These are phyloP conservation scores for Panagrolaimus sp. DNA, from an alignment of 1,140 invertebrate genomes.

Conservation along the genomic window DNA sequence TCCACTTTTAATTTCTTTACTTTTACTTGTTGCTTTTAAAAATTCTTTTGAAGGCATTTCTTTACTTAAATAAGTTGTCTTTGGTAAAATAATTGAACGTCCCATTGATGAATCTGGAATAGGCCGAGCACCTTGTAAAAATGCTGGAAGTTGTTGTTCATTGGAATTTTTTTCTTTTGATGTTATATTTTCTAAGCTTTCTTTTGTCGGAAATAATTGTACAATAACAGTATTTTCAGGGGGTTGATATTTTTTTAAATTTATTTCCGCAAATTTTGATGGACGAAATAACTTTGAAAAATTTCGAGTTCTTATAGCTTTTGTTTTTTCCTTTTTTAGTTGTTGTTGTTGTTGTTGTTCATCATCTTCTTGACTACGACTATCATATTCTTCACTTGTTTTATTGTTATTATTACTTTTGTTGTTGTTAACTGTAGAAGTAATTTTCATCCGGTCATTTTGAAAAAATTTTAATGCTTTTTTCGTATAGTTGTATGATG, in stretches of 20 bases:
- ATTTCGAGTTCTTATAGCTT: not conserved
- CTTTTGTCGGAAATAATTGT: slow-evolving; percentile 1
- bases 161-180: not conserved
- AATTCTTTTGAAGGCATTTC: not conserved
- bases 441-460: no score
- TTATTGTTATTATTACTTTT: no score
- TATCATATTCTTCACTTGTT: no score
- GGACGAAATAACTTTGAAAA: not conserved
- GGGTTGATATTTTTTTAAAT: not conserved
- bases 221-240: slow-evolving; percentile 9
- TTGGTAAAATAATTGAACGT: slow-evolving; percentile 5
- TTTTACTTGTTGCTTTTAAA: not conserved
- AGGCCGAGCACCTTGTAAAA: slow-evolving; percentile 5
- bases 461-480: not conserved
- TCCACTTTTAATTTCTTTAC: not conserved
- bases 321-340: slow-evolving; percentile 1
- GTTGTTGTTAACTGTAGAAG: no score
- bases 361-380: not conserved
- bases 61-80: slow-evolving; percentile 1
- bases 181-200: not conserved
- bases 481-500: not conserved
- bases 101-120: slow-evolving; percentile 1
- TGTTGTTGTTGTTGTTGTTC: not conserved
- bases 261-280: slow-evolving; percentile 6
- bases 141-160: not conserved